These are phyloP conservation scores for Noctua janthe DNA, from an alignment of 2,888 invertebrate genomes.

Conservation along the genomic window DNA sequence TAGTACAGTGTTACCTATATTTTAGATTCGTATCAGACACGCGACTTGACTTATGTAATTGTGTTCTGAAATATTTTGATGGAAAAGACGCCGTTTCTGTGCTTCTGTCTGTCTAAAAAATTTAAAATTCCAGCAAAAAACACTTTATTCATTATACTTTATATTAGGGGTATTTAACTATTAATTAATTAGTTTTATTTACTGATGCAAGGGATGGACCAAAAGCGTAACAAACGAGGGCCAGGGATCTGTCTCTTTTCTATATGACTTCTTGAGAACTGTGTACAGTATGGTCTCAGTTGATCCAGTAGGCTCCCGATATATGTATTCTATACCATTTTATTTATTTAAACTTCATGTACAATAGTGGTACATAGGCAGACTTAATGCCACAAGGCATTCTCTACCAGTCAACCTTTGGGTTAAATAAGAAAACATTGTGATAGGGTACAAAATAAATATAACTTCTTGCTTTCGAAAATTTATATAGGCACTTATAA, in stretches of 20 bases:
- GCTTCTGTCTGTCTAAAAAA: background rate
- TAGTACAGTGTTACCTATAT: constrained; percentile 51
- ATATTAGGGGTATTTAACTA: background rate
- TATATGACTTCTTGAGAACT: background rate
- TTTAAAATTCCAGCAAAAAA: background rate
- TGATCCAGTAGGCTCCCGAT: background rate
- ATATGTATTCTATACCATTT: background rate
- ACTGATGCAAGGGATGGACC: background rate
- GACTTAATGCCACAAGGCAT: too few species aligned
- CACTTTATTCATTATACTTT: too few species aligned
- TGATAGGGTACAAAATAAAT: too few species aligned
- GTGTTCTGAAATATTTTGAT: constrained; percentile 45
- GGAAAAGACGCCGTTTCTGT: background rate
- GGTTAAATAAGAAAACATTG: too few species aligned
- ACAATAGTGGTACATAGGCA: too few species aligned
- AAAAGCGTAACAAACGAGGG: background rate
- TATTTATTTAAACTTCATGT: too few species aligned
- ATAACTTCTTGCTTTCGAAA: too few species aligned
- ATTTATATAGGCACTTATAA: too few species aligned
- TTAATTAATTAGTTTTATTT: background rate
- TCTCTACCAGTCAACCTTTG: too few species aligned
- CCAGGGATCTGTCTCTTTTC: background rate
- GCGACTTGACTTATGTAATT: constrained; percentile 53
- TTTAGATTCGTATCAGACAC: constrained; percentile 52
- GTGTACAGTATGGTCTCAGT: background rate